A percentile compares a stretch with the other conserved stretches of the same genome.
Evolutionary conservation across 2,113 vertebrate species (phyloP).

Genomic region (Scolopax mira): DNA sequence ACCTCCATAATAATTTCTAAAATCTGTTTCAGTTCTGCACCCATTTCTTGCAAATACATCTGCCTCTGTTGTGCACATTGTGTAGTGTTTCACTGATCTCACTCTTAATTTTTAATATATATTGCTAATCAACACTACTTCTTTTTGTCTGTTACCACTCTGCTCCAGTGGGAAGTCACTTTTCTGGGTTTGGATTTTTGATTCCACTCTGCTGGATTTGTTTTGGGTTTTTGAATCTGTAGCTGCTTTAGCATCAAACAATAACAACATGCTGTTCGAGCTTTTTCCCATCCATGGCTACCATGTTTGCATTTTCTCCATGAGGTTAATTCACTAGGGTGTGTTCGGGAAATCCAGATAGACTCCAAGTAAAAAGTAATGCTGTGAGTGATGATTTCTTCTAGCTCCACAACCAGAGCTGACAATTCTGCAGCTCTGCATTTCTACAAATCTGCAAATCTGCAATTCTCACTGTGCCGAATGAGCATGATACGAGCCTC

Average conservation of each 20-base stretch:
- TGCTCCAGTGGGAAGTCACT: background rate
- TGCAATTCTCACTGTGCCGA: background rate
- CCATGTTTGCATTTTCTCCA: background rate
- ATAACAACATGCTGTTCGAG: background rate
- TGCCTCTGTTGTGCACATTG: background rate
- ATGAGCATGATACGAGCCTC: background rate
- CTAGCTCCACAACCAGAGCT: background rate
- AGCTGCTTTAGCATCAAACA: background rate
- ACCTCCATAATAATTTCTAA: background rate
- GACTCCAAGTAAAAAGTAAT: background rate
- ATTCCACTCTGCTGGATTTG: background rate
- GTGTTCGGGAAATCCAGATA: background rate
- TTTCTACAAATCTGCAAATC: background rate
- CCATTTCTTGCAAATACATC: background rate
- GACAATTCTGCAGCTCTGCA: background rate
- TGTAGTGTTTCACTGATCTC: background rate
- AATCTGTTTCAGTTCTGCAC: background rate
- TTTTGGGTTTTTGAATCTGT: background rate
- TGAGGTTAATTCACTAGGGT: background rate
- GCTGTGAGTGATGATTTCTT: background rate
- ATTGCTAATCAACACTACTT: background rate
- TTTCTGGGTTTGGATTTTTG: background rate
- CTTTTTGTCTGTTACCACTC: background rate
- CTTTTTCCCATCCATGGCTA: background rate
- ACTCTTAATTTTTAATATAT: background rate